These are phyloP conservation scores for Malurus elegans DNA, from an alignment of 2,113 vertebrate genomes.

Conservation along the genomic window DNA sequence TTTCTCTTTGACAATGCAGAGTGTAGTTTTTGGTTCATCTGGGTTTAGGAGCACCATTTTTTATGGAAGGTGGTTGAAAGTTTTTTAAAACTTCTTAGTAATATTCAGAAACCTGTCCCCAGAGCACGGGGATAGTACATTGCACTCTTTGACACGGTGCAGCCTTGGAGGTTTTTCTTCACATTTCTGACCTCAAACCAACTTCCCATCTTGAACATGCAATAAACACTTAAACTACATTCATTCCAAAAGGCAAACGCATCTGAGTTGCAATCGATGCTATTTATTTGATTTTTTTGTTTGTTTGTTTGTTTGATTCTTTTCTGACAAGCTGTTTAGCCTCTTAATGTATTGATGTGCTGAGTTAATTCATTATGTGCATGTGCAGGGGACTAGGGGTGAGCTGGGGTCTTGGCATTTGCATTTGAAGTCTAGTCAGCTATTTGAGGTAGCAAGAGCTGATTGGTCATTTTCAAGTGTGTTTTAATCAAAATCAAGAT, in stretches of 20 bases:
- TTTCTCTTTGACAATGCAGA: not conserved
- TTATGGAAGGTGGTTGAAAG: not conserved
- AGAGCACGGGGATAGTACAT: not conserved
- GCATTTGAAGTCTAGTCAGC: not conserved
- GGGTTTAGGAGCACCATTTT: not conserved
- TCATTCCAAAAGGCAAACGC: not conserved
- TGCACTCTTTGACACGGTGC: not conserved
- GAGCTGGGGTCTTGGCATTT: not conserved
- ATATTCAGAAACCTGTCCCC: not conserved
- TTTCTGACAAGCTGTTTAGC: not conserved
- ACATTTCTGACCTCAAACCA: not conserved
- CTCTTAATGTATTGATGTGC: not conserved
- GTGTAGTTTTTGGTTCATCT: not conserved
- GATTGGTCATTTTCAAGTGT: not conserved
- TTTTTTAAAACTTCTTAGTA: not conserved
- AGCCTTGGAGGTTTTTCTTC: not conserved
- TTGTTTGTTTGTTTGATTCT: not conserved
- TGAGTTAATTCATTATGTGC: not conserved
- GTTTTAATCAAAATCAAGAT: not conserved
- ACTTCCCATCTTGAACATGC: not conserved
- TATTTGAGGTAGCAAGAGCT: not conserved
- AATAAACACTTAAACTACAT: not conserved
- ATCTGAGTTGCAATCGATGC: not conserved
- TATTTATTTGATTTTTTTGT: slow-evolving; percentile 1
- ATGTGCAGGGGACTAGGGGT: not conserved